A percentile compares a stretch with the other conserved stretches of the same genome.
These are phyloP conservation scores for Chymomyza fuscimana DNA, from an alignment of 2,888 invertebrate genomes.

Conservation along the genomic window DNA sequence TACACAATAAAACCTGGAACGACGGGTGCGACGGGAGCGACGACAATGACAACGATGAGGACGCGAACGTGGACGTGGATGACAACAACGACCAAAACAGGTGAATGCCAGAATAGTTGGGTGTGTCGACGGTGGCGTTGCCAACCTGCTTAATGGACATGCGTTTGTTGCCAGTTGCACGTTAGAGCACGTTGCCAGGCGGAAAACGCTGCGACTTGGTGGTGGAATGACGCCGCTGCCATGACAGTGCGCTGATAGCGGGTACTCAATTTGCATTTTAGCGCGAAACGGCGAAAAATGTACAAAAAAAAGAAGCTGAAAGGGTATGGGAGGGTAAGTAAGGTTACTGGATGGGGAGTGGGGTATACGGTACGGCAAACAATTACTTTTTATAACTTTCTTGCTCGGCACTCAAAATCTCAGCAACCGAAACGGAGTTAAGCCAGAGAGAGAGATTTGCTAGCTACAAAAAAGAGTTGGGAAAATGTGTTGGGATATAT, in stretches of 20 bases:
- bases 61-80: constrained; percentile 1
- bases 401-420: constrained; percentile 47
- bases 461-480: constrained; percentile 31
- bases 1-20: not conserved
- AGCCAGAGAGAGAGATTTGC: not conserved
- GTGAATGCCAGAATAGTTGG: constrained; percentile 39
- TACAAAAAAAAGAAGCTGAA: constrained; percentile 34
- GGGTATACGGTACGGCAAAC: constrained; percentile 34
- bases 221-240: constrained; percentile 19
- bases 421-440: not conserved
- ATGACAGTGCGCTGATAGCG: constrained; percentile 67
- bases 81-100: constrained; percentile 41
- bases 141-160: constrained; percentile 16
- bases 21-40: not conserved
- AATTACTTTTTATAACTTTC: constrained; percentile 74
- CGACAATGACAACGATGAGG: not conserved
- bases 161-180: constrained; percentile 15
- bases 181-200: not conserved
- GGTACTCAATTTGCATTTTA: constrained; percentile 71
- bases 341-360: no score
- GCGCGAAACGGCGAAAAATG: constrained; percentile 22
- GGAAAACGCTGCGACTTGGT: not conserved
- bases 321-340: not conserved
- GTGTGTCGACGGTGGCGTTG: not conserved
- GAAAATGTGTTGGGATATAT: not conserved